A percentile compares a stretch with the other conserved stretches of the same genome.
These are phyloP conservation scores for Corydoras maculifer DNA, from an alignment of 2,113 vertebrate genomes.

Conservation along the genomic window DNA sequence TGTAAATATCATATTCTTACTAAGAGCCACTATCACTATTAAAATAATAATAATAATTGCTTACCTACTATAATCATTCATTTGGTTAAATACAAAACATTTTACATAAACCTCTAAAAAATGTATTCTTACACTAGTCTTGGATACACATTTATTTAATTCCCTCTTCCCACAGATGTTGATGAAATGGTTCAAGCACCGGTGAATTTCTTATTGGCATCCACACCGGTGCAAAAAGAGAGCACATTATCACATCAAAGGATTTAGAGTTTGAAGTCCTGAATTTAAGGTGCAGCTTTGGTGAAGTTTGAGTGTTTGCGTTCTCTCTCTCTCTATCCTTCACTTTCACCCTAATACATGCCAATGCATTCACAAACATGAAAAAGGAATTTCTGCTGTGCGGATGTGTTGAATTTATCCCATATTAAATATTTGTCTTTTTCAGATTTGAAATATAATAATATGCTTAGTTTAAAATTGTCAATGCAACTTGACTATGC, in stretches of 20 bases:
- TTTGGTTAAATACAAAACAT: not conserved
- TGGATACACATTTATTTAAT: conserved; percentile 50
- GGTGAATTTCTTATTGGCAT: conserved; percentile 52
- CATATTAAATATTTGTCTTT: too few species aligned
- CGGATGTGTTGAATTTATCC: too few species aligned
- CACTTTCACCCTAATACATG: not conserved
- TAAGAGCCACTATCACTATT: too few species aligned
- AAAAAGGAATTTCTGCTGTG: too few species aligned
- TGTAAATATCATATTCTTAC: too few species aligned
- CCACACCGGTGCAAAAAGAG: conserved; percentile 63
- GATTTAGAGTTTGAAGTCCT: conserved; percentile 47
- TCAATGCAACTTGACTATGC: too few species aligned
- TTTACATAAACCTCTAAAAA: conserved; percentile 27
- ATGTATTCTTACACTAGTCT: conserved; percentile 46
- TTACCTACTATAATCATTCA: too few species aligned
- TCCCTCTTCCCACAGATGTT: conserved; percentile 47
- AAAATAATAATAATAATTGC: too few species aligned
- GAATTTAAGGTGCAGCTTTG: conserved; percentile 67
- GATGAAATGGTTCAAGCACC: conserved; percentile 25
- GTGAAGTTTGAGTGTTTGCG: conserved; percentile 57
- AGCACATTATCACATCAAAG: conserved; percentile 75
- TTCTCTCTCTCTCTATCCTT: conserved; percentile 3
- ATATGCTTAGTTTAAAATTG: too few species aligned
- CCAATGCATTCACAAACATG: not conserved
- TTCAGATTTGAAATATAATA: too few species aligned